phyloP scores from a whole-genome alignment of 2,113 vertebrate genomes.

The Hyperopisus bebe region DNA sequence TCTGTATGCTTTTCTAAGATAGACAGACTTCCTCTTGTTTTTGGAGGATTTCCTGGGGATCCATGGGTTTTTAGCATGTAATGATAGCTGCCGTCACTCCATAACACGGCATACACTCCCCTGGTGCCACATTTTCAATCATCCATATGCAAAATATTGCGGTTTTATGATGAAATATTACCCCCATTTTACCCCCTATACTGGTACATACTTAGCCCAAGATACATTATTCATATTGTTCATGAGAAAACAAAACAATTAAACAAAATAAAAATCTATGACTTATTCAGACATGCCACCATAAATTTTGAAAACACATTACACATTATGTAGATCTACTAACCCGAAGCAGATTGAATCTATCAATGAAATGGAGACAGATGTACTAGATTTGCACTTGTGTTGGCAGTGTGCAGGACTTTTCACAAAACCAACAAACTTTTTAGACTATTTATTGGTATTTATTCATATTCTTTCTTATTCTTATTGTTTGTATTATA shows the following conservation, averaged over 20 bases:
- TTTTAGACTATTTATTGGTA: neutral
- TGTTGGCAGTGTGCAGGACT: neutral
- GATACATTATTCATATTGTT: neutral
- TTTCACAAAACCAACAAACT: neutral
- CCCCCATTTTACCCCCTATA: neutral
- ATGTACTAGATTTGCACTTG: neutral
- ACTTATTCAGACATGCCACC: neutral
- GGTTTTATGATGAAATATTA: neutral
- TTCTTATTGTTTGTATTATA: neutral
- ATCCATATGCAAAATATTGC: neutral
- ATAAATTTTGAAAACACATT: neutral
- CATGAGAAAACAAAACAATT: neutral
- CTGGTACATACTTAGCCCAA: neutral
- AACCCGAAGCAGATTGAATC: neutral
- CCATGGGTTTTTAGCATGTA: neutral
- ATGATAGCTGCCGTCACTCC: neutral
- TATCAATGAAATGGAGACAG: neutral
- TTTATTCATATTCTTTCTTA: neutral
- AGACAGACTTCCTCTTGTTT: neutral
- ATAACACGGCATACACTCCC: neutral
- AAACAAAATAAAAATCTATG: neutral
- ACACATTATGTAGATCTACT: neutral
- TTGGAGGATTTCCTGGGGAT: neutral
- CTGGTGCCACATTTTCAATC: neutral
- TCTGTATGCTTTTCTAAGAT: neutral